phyloP scores from a whole-genome alignment of 2,113 vertebrate genomes.

The Indri indri region DNA sequence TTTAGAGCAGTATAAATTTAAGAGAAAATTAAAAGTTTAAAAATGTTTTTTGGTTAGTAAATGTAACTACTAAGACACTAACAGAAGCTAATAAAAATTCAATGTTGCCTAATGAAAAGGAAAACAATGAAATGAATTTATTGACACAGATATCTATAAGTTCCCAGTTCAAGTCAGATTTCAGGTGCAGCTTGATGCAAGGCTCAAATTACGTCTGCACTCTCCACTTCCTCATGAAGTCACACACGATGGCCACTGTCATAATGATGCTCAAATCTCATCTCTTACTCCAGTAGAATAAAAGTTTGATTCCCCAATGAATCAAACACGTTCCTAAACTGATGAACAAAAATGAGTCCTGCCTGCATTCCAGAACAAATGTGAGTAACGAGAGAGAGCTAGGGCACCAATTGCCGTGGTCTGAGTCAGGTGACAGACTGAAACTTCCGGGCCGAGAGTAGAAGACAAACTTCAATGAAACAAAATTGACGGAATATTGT shows the following conservation, averaged over 20 bases:
- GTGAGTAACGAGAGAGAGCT: neutral
- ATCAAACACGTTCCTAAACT: neutral
- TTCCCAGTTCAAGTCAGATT: neutral
- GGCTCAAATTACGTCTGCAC: neutral
- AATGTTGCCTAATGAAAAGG: neutral
- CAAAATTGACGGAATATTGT: neutral
- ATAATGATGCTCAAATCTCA: neutral
- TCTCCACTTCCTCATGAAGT: neutral
- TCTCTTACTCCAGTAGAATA: neutral
- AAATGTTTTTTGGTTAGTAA: neutral
- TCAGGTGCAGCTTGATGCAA: neutral
- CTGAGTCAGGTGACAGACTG: neutral
- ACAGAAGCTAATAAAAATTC: neutral
- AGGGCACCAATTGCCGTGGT: neutral
- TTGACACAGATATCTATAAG: neutral
- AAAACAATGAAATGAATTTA: neutral
- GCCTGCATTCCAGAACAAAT: neutral
- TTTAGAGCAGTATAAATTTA: neutral
- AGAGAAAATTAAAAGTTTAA: neutral
- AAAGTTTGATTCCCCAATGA: neutral
- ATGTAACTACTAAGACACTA: neutral
- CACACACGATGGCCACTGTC: neutral
- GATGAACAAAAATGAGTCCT: neutral
- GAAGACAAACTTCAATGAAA: neutral
- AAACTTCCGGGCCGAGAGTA: neutral